Evolutionary conservation across 2,113 vertebrate genomes (phyloP), one percentile per base, ranked within the genome.

Genomic region (Vulpes lagopus): DNA sequence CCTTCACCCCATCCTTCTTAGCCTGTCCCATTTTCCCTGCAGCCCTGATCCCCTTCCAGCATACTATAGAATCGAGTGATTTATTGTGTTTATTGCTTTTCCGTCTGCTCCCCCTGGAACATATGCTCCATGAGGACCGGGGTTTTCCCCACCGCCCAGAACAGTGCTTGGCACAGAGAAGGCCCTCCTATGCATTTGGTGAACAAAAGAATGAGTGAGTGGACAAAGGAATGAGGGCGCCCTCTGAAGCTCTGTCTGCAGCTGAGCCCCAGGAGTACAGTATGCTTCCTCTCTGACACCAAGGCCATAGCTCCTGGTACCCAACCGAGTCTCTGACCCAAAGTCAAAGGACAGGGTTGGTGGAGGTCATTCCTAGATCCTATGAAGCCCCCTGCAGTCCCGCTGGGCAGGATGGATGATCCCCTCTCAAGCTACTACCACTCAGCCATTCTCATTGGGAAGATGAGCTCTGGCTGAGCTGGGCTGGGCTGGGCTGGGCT

Each of bases 121-220:
- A 60, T 0, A 43, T 0, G 14, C 49, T 92, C n/a, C 14, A 0
- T 1, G 22, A 69, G 71, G 51, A 60, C 57, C 27, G 3, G 11
- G 23, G 22, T 32, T 32, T 7, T 38, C 23, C 11, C 30, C n/a
- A 5, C 0, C 49, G 71, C 78, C 62, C 16, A 20, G 64, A 85
- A 53, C 27, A 95, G 53, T 2, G 35, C 51, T 65, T 43, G 38
- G 30, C 30, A 84, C 17, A 35, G 17, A 89, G 65, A 69, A 17
- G 35, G 53, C 17, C 15, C 25, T 73, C 5, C 4, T 7, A 19
- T 0, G 20, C 11, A 71, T 57, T 65, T 67, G 17, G 23, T 12
- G 19, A 65, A 51, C 17, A 20, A 83, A 84, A 49, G 73, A 89
- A 78, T 11, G 93, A 73, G 22, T 11, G 65, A 89, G 19, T 25